Evolutionary conservation across 2,113 vertebrate species (phyloP).

Genomic region (Azemiops feae): DNA sequence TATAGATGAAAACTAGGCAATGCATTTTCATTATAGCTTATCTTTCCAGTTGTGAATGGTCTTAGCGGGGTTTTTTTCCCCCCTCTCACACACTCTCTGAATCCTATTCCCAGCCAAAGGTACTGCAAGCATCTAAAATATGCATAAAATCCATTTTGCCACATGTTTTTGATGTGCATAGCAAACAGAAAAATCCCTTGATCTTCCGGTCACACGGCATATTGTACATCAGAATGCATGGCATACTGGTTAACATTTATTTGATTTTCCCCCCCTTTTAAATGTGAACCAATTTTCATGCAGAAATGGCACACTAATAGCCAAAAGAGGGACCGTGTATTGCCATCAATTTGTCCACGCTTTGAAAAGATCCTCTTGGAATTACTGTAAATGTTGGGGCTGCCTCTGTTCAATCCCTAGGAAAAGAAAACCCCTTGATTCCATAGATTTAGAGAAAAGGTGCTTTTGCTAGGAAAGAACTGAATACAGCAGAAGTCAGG

Average conservation of each 20-base stretch:
- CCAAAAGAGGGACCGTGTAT: not conserved
- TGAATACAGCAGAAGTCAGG: not conserved
- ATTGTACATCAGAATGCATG: not conserved
- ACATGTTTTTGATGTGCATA: conserved; percentile 3
- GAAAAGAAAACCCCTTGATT: not conserved
- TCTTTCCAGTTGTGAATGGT: not conserved
- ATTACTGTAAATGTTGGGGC: not conserved
- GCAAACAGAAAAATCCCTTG: conserved; percentile 27
- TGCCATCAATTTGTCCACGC: not conserved
- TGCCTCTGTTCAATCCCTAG: not conserved
- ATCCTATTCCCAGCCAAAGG: not conserved
- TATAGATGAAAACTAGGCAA: conserved; percentile 8
- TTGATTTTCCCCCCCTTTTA: not conserved
- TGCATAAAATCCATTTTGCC: conserved; percentile 46
- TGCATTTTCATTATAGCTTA: conserved; percentile 36
- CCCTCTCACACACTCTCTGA: conserved; percentile 6
- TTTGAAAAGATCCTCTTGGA: not conserved
- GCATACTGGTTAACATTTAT: not conserved
- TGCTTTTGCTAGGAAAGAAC: not conserved
- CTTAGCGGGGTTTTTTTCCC: not conserved
- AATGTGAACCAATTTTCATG: not conserved
- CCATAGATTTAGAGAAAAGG: not conserved
- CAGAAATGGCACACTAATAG: not conserved
- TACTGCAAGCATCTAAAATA: conserved; percentile 25
- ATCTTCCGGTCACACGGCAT: conserved; percentile 41